These are phyloP conservation scores for Drosophila infuscata DNA, from an alignment of 2,888 invertebrate species.

Conservation along the genomic window DNA sequence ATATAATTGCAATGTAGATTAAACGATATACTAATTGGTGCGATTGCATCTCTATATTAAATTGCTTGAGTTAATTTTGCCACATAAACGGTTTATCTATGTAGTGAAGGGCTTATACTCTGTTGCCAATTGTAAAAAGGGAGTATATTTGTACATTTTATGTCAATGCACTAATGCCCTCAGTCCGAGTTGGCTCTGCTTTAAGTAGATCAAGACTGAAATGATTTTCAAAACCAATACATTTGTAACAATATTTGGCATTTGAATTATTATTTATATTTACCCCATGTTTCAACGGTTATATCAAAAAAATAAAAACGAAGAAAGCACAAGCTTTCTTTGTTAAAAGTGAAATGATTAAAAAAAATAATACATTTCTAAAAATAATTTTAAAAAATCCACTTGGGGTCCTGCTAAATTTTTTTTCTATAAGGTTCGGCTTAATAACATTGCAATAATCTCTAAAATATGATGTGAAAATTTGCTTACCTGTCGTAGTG, in stretches of 20 bases:
- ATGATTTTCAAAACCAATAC: neutral
- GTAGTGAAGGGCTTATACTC: conserved; percentile 36
- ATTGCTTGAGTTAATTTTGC: conserved; percentile 36
- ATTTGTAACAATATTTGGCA: neutral
- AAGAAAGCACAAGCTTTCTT: neutral
- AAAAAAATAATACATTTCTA: neutral
- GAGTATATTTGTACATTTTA: neutral
- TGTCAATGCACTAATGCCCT: neutral
- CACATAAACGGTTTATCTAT: conserved; percentile 47
- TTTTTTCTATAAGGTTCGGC: neutral
- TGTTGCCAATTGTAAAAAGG: neutral
- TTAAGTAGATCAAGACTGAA: neutral
- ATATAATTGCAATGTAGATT: conserved; percentile 22
- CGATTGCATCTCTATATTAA: conserved; percentile 22
- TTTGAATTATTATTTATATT: neutral
- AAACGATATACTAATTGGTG: conserved; percentile 30
- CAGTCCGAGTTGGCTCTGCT: neutral
- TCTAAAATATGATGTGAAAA: neutral
- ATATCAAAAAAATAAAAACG: neutral
- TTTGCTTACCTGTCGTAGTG: conserved; percentile 34
- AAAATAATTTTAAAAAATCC: neutral
- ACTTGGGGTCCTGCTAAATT: neutral
- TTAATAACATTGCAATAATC: neutral
- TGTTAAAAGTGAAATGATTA: neutral
- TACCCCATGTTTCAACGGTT: neutral